Percentiles rank a stretch among this genome's conserved stretches.
Evolutionary conservation across 2,797 vertebrate genomes (phyloP).

Genomic region (Platalea minor): DNA sequence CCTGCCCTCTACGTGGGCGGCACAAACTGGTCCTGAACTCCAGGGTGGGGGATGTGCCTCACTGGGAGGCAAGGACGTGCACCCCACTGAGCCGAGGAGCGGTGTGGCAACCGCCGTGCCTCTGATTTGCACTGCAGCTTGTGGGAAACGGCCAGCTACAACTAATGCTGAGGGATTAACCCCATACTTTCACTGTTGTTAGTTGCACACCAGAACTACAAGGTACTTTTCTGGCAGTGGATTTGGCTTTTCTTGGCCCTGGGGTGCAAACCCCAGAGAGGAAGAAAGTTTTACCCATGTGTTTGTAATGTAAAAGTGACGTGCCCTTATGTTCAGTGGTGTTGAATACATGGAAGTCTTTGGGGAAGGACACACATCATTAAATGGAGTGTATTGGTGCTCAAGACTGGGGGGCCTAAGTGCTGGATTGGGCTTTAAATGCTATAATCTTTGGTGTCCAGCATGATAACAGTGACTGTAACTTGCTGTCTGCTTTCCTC

Average conservation of each 20-base stretch:
- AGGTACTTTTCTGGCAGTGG: background rate
- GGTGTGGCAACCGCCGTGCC: accelerated
- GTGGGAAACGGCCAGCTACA: accelerated
- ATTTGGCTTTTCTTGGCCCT: background rate
- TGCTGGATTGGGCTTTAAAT: background rate
- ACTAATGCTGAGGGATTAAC: background rate
- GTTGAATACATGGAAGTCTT: background rate
- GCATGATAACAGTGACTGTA: background rate
- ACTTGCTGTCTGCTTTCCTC: background rate
- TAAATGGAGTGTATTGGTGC: background rate
- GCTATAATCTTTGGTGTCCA: background rate
- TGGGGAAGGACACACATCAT: background rate
- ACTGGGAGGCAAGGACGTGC: accelerated
- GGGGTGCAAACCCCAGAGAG: background rate
- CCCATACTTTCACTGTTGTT: background rate
- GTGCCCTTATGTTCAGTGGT: accelerated
- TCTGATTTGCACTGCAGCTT: background rate
- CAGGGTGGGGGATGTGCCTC: background rate
- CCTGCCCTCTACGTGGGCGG: accelerated
- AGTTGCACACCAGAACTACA: background rate
- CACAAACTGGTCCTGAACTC: background rate
- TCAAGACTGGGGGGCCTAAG: background rate
- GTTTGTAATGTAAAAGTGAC: background rate
- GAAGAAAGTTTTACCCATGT: background rate
- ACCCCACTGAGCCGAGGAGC: background rate